Evolutionary conservation across 2,113 vertebrate genomes (phyloP).

Genomic region (Cardinalis cardinalis): DNA sequence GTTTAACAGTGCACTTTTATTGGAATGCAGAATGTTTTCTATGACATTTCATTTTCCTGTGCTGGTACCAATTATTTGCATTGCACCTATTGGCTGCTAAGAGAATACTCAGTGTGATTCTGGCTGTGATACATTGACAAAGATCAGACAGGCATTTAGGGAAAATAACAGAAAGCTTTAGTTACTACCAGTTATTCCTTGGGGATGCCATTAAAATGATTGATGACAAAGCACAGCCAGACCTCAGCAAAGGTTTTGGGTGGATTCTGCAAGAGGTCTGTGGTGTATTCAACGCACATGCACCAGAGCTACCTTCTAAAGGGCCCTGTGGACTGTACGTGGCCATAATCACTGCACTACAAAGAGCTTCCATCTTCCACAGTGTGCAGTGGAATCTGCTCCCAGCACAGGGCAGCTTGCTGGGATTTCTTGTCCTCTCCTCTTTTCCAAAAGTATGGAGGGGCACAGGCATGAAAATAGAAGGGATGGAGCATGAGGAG

Average conservation of each 20-base stretch:
- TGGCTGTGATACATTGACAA: neutral
- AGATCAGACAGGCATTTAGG: neutral
- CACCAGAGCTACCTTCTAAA: neutral
- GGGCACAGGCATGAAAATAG: neutral
- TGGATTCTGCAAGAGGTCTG: neutral
- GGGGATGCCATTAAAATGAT: neutral
- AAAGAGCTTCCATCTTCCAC: neutral
- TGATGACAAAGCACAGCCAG: neutral
- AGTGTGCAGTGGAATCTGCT: neutral
- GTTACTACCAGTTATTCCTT: neutral
- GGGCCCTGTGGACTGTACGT: neutral
- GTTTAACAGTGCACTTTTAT: neutral
- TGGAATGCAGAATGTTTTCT: neutral
- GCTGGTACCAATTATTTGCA: neutral
- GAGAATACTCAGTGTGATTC: neutral
- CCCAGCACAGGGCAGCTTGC: neutral
- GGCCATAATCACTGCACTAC: neutral
- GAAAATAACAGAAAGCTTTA: neutral
- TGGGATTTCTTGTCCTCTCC: neutral
- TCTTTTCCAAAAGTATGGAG: neutral
- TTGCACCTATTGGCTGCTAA: neutral
- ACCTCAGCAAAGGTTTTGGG: neutral
- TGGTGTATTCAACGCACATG: neutral
- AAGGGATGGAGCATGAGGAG: neutral
- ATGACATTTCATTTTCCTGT: neutral